A percentile compares a stretch with the other conserved stretches of the same genome.
Evolutionary conservation across 2,797 vertebrate genomes (phyloP).

Genomic region (Glyptemys insculpta): DNA sequence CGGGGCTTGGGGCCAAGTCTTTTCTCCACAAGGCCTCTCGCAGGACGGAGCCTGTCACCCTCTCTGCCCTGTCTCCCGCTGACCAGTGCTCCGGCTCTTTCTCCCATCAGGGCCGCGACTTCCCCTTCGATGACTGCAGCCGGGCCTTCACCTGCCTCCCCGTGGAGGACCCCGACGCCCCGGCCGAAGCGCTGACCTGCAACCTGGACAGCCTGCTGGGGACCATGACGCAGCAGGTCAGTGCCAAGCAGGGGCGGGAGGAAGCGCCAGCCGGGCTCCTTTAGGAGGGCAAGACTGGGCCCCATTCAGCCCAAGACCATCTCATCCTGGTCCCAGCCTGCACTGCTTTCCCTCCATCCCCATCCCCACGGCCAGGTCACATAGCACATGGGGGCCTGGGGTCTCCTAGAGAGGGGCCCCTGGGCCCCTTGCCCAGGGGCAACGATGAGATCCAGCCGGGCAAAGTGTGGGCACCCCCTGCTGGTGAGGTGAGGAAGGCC

Average conservation of each 20-base stretch:
- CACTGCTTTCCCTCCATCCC: neutral
- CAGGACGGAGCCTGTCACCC: neutral
- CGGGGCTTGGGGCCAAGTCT: neutral
- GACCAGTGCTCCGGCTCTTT: rapidly evolving
- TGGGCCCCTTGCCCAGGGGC: too few species aligned
- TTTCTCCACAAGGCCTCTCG: neutral
- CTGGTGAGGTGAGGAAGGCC: neutral
- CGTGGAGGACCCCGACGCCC: conserved; percentile 67
- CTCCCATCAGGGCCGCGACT: conserved; percentile 88
- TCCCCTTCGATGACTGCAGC: conserved; percentile 93
- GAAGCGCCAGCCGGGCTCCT: neutral
- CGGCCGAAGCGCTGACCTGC: conserved; percentile 87
- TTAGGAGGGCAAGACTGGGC: too few species aligned
- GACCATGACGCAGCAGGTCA: conserved; percentile 85
- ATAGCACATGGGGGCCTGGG: neutral
- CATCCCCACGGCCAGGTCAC: neutral
- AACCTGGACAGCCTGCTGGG: conserved; percentile 91
- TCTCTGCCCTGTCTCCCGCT: rapidly evolving
- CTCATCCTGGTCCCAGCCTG: neutral
- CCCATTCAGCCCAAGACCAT: neutral
- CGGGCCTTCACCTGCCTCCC: conserved; percentile 93
- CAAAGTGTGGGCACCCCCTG: neutral
- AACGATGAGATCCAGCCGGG: neutral
- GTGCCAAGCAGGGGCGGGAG: neutral
- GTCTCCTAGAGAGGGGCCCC: neutral